Evolutionary conservation across 2,113 vertebrate species (phyloP).

Genomic region (Chelonoidis abingdonii): DNA sequence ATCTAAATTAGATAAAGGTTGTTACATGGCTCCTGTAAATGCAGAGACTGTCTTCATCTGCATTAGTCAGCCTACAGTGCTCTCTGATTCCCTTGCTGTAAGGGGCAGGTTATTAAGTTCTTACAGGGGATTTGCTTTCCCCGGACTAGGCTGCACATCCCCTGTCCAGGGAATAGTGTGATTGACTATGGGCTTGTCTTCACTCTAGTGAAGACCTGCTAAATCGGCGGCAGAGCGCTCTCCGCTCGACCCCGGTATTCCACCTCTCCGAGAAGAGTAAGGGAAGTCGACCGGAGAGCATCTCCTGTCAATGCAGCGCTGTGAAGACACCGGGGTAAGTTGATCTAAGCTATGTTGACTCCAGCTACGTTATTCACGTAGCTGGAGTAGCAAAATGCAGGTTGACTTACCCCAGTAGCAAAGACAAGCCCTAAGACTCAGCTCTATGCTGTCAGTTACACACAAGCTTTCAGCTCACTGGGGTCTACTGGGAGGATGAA

Average conservation of each 20-base stretch:
- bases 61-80: background rate
- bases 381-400: too few relatives aligned
- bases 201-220: too few relatives aligned
- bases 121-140: background rate
- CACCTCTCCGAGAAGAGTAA: too few relatives aligned
- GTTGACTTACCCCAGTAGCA: too few relatives aligned
- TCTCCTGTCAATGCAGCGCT: too few relatives aligned
- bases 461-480: background rate
- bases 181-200: background rate
- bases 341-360: too few relatives aligned
- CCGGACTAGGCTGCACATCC: background rate
- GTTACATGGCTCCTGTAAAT: background rate
- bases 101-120: background rate
- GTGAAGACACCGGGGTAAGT: too few relatives aligned
- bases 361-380: too few relatives aligned
- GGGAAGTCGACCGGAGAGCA: too few relatives aligned
- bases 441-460: background rate
- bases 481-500: background rate
- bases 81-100: background rate
- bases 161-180: background rate
- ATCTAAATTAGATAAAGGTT: conserved; percentile 51
- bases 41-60: background rate
- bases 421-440: background rate
- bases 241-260: too few relatives aligned
- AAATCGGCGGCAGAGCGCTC: too few relatives aligned